Percentiles rank a stretch among this genome's conserved stretches.
These are phyloP conservation scores for Tipula vernalis DNA, from an alignment of 2,888 invertebrate genomes.

Conservation along the genomic window DNA sequence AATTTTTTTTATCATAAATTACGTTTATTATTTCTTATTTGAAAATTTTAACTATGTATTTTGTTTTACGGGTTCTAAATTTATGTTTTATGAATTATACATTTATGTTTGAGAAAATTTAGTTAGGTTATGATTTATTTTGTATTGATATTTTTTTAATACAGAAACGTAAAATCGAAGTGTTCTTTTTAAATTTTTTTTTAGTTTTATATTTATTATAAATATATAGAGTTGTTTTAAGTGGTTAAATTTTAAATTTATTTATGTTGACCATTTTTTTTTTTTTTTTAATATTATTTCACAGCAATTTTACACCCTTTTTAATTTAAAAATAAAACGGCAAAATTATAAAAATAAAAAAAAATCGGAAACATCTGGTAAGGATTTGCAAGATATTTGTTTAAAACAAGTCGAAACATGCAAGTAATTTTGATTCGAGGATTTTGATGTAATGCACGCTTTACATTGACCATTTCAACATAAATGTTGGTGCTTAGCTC, in stretches of 20 bases:
- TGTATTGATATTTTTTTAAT: background rate
- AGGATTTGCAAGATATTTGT: background rate
- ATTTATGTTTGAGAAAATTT: background rate
- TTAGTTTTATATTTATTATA: background rate
- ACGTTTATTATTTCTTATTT: background rate
- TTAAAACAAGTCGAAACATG: background rate
- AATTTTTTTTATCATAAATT: background rate
- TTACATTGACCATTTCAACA: too few relatives aligned
- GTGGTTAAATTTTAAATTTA: background rate
- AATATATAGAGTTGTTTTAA: background rate
- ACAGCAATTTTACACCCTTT: background rate
- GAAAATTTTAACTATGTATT: background rate
- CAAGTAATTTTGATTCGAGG: too few relatives aligned
- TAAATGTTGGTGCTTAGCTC: too few relatives aligned
- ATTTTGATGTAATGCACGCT: too few relatives aligned
- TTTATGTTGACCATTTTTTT: background rate
- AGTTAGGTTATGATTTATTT: background rate
- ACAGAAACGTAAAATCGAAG: background rate
- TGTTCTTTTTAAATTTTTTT: background rate
- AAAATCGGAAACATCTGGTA: background rate
- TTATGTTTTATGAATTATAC: background rate
- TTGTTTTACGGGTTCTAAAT: background rate
- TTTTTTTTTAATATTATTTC: background rate
- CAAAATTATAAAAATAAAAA: background rate
- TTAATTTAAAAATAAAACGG: background rate